Base-by-base conservation (phyloP, 2,888 invertebrate genomes). In the Pimpla rufipes region DNA sequence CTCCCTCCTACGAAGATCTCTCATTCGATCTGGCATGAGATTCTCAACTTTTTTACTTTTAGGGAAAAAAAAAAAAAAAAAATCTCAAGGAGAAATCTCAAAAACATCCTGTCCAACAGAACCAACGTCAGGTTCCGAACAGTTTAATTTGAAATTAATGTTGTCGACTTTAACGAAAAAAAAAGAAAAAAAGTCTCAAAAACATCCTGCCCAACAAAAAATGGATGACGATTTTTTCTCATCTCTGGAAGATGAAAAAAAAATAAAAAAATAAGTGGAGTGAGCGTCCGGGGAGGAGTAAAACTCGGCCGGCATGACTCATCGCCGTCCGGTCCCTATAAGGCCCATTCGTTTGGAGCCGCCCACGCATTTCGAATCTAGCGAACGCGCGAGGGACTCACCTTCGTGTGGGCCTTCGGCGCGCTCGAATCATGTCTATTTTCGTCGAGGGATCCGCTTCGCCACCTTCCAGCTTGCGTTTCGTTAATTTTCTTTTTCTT, bases 301-400 rank as follows among this genome's bases (percentile, higher is more conserved):
- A 62, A 62, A 18, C 16, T 35, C 10, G 62, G 35, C 37, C 18
- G 18, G 50, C 10, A 83, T 88, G 89, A 89, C 79, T 89, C 89
- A 89, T 84, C 57, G 40, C 66, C 74, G 35, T 64, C 80, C 78
- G 55, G 29, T 57, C 83, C 83, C 37, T 83, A 83, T 71, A 83
- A 83, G 83, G 83, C 79, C 83, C 50, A 73, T 79, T 82, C 62
- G 79, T 42, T 29, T 67, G 11, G 18, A 18, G 23, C 29, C 59
- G 23, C 66, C 45, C 42, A 45, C 64, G 66, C 75, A 45, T 45
- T 55, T 57, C 29, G 18, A 62, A 64, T 50, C 40, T 35, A 62
- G 35, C 73, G 68, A 13, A 6, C 6, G 57, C 18, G 64, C 7
- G 47, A 47, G 50, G 18, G 66, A 35, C 59, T 16, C 62, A 40